Conservation (phyloP, 35 echinoderm and acorn worm species). For the Hemicentrotus pulcherrimus region DNA sequence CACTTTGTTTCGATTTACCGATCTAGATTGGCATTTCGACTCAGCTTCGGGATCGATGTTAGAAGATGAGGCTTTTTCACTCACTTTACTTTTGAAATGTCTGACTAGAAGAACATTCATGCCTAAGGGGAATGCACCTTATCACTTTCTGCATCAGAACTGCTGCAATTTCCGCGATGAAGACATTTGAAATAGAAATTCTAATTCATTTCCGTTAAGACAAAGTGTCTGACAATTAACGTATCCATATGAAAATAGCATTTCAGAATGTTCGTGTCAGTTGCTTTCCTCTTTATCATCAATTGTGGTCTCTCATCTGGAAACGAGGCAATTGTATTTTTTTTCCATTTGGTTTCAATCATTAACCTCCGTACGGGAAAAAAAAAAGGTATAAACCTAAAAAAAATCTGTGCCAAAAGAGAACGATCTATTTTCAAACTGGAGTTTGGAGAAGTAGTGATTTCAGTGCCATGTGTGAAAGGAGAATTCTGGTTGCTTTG, state of each 20-base stretch:
- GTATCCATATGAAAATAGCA: background rate
- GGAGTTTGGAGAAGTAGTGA: too few relatives aligned
- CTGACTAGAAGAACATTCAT: too few relatives aligned
- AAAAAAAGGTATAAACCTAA: too few relatives aligned
- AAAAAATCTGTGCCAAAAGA: too few relatives aligned
- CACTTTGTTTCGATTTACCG: background rate
- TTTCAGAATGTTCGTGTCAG: background rate
- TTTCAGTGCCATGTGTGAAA: too few relatives aligned
- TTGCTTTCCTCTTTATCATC: background rate
- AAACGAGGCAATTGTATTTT: too few relatives aligned
- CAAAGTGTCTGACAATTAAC: background rate
- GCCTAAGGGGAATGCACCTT: background rate
- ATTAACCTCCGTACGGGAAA: too few relatives aligned
- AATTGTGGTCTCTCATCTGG: too few relatives aligned
- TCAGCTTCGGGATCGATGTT: background rate
- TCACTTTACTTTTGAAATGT: too few relatives aligned
- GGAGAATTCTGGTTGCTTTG: too few relatives aligned
- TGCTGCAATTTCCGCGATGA: background rate
- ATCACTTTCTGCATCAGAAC: background rate
- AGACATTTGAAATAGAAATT: background rate
- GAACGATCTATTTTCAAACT: too few relatives aligned
- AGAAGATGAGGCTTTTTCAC: background rate
- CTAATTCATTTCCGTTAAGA: background rate
- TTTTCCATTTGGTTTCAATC: too few relatives aligned
- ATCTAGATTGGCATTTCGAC: background rate